Base-by-base conservation (phyloP, 2,113 vertebrate genomes). In the Baryphthengus martii region DNA sequence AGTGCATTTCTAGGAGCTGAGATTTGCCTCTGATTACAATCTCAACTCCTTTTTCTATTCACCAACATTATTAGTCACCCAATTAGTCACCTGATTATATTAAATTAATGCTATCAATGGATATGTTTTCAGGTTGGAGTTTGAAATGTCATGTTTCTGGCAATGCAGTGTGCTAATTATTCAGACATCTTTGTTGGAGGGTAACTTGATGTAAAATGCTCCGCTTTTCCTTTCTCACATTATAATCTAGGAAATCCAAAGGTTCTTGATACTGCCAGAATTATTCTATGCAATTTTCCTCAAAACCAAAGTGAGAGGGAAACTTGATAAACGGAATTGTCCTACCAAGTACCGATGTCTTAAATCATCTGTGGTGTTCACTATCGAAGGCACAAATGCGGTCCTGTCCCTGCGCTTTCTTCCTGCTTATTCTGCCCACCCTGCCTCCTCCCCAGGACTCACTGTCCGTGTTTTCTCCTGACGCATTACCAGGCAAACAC, bases 341-440 rank as follows among this genome's bases (percentile, higher is more conserved):
- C 25, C 23, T 73, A 6, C 17, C 16, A 35, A 50, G 35, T 2
- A 11, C 42, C 7, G 56, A 25, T 89, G 53, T 33, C 28, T 40
- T 63, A 37, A 56, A 17, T 44, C 39, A 4, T 31, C 37, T 8
- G 3, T 8, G 7, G 21, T 86, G 12, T 29, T 89, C 10, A 0
- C 29, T 65, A 2, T 20, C 28, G 23, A 35, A 29, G 17, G 37
- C 18, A 4, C 13, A 20, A 55, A 37, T 31, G 26, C 42, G n/a
- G n/a, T 20, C 1, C 1, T 3, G 1, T 25, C 56, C 1, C 0
- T 8, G 11, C 1, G 1, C 11, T 44, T 75, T 68, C 10, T 20
- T 33, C 24, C 12, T 55, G 17, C 33, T 47, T 26, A 3, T 35
- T 61, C n/a, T 85, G 40, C 25, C 52, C 20, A 20, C 9, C 8